These are phyloP conservation scores for Keiferia lycopersicella DNA, from an alignment of 2,888 invertebrate genomes.

Conservation along the genomic window DNA sequence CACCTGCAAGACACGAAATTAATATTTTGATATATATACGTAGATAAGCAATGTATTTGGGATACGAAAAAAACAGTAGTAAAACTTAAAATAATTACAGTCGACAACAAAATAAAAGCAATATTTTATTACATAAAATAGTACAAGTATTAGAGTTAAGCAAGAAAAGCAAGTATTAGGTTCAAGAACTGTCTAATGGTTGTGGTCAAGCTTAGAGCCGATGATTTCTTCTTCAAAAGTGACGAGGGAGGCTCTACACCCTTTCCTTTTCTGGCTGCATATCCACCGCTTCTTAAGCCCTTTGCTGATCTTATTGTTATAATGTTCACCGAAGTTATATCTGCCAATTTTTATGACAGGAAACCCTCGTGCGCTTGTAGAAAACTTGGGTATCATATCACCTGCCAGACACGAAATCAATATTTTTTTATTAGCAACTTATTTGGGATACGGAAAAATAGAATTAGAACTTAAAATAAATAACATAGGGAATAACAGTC, in stretches of 20 bases:
- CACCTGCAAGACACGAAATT: too few relatives aligned
- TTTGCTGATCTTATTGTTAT: not conserved
- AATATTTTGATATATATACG: too few relatives aligned
- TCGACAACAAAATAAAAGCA: not conserved
- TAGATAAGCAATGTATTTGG: too few relatives aligned
- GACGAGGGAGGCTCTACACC: slow-evolving; percentile 24
- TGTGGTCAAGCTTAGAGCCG: not conserved
- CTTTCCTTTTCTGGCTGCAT: not conserved
- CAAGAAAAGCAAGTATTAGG: too few relatives aligned
- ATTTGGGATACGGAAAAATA: too few relatives aligned
- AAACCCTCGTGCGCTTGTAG: not conserved
- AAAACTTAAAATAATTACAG: too few relatives aligned
- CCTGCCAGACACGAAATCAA: not conserved
- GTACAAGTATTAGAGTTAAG: too few relatives aligned
- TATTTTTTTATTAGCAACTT: too few relatives aligned
- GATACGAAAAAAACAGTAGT: too few relatives aligned
- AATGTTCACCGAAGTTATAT: not conserved
- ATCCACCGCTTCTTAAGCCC: slow-evolving; percentile 7
- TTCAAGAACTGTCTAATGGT: not conserved
- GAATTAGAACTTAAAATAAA: too few relatives aligned
- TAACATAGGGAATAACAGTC: too few relatives aligned
- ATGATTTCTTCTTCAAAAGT: slow-evolving; percentile 8
- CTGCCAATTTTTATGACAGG: not conserved
- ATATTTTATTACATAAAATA: not conserved
- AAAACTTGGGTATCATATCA: not conserved